Conservation (phyloP, 64 coral and sea anemone genomes). For the Trachythela sp. region DNA sequence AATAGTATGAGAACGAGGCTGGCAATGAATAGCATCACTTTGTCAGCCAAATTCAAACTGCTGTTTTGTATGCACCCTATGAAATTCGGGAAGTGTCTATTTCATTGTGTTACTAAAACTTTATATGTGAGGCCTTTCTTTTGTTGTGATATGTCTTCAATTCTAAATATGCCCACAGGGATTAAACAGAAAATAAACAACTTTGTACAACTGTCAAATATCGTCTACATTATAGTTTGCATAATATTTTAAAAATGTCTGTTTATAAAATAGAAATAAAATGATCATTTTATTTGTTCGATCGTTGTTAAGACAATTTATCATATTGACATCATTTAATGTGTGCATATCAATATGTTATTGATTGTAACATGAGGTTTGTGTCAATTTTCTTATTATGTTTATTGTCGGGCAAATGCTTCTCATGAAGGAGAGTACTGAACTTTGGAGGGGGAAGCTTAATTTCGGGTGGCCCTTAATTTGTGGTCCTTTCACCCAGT, state of each 20-base stretch:
- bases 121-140: neutral
- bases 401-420: no score
- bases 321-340: neutral
- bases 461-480: no score
- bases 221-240: neutral
- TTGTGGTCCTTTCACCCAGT: no score
- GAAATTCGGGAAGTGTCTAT: neutral
- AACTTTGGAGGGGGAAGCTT: no score
- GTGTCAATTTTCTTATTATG: no score
- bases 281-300: neutral
- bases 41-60: no score
- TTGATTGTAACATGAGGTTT: no score
- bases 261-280: constrained; percentile 30
- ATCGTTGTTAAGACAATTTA: neutral
- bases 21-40: no score
- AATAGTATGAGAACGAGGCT: no score
- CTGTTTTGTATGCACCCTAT: no score
- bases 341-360: neutral
- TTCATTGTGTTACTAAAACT: neutral
- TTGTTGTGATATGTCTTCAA: constrained; percentile 13
- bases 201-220: neutral
- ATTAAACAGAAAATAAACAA: neutral
- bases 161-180: neutral
- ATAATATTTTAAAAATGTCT: neutral
- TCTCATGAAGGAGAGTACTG: no score